These are phyloP conservation scores for zebrafish (Danio rerio) DNA, from an alignment of 2,113 vertebrate genomes.

Conservation along the genomic window GRCz12tu NC_133179.1:9740501-9741000, in stretches of 20 bases:
- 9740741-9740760: constrained; percentile 98
- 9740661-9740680: constrained; percentile 99
- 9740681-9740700: constrained; percentile 99
- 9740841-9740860: neutral
- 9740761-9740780: constrained; percentile 98
- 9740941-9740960: too few species aligned
- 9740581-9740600: neutral
- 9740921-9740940: too few species aligned
- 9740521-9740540: too few species aligned
- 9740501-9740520: too few species aligned
- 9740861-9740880: neutral
- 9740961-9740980: too few species aligned
- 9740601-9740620: neutral
- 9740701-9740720: constrained; percentile 96
- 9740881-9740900: too few species aligned
- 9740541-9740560: too few species aligned
- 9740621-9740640: constrained; percentile 80
- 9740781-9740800: constrained; percentile 99
- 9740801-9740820: constrained; percentile 95
- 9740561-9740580: too few species aligned
- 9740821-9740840: constrained; percentile 97
- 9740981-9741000: too few species aligned
- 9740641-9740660: constrained; percentile 98
- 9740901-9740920: too few species aligned
- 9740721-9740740: constrained; percentile 99